Conservation (phyloP, 2,888 invertebrate species). For the Phengaris arion region DNA sequence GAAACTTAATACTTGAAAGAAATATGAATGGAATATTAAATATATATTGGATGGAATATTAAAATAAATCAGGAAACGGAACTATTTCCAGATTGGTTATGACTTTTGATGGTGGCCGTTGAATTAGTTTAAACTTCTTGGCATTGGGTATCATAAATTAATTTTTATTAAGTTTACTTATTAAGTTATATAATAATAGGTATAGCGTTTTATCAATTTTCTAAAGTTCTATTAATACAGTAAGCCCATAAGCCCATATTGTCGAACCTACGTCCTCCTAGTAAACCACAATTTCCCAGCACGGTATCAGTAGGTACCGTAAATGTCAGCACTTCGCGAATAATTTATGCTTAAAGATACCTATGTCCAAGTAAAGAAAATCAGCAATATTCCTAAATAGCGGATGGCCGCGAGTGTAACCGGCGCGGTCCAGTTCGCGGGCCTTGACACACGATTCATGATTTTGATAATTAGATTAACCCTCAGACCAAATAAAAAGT, state of each 20-base stretch:
- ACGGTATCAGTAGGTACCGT: not conserved
- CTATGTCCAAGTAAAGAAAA: not conserved
- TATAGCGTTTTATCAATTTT: no score
- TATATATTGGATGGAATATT: not conserved
- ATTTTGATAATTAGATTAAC: not conserved
- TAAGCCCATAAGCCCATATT: no score
- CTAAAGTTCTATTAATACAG: no score
- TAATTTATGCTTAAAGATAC: not conserved
- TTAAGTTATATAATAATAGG: no score
- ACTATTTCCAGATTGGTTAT: not conserved
- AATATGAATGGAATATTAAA: not conserved
- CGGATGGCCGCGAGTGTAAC: not conserved
- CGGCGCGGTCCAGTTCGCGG: not conserved
- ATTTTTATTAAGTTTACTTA: no score
- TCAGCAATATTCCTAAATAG: not conserved
- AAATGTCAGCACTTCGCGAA: not conserved
- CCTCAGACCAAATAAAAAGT: not conserved
- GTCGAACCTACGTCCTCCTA: no score
- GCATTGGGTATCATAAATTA: no score
- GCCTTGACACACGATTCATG: slow-evolving; percentile 16
- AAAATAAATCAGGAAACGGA: not conserved
- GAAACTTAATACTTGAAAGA: not conserved
- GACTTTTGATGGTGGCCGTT: not conserved
- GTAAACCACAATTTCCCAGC: not conserved
- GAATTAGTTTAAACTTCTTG: not conserved